Percentiles rank a stretch among this genome's conserved stretches.
Conservation (phyloP, 2,113 vertebrate species). For the Calyptommatus sinebrachiatus region DNA sequence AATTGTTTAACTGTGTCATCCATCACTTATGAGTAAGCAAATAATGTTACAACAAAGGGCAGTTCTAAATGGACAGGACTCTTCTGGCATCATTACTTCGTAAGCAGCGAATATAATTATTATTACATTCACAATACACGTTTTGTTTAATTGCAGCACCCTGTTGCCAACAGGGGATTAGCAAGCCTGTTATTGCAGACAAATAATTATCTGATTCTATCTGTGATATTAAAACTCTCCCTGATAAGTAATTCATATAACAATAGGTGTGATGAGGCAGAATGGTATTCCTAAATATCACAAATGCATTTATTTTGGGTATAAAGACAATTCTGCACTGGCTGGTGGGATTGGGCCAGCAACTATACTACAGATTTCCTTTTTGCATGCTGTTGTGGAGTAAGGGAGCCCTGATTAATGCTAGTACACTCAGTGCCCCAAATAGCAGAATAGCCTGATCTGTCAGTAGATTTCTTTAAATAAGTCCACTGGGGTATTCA, state of each 20-base stretch:
- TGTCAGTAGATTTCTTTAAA: no score
- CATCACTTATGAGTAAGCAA: neutral
- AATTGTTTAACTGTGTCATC: conserved; percentile 35
- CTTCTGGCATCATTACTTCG: conserved; percentile 25
- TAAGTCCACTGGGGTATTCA: no score
- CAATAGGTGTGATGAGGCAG: neutral
- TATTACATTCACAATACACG: conserved; percentile 27
- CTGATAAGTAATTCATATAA: neutral
- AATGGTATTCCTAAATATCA: no score
- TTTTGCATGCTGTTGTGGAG: no score
- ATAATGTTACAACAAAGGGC: conserved; percentile 17
- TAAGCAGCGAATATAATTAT: neutral
- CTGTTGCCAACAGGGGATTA: conserved; percentile 34
- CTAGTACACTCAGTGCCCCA: no score
- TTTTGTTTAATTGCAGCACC: conserved; percentile 32
- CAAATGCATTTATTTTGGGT: no score
- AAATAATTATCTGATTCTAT: conserved; percentile 49
- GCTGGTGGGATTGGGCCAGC: no score
- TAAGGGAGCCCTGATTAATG: no score
- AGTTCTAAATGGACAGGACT: neutral
- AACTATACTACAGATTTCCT: no score
- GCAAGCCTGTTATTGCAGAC: conserved; percentile 29
- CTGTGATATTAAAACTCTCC: conserved; percentile 41
- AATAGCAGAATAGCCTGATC: no score
- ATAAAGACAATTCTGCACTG: no score